These are phyloP conservation scores for human (Homo sapiens) DNA, from an alignment of 2,113 vertebrate genomes.

Conservation along the genomic window GRCh38 chr2:135766001-135766500, in stretches of 20 bases:
- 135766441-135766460: background rate
- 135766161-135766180: background rate
- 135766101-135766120: background rate
- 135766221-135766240: background rate
- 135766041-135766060: background rate
- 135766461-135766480: background rate
- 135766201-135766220: background rate
- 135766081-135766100: background rate
- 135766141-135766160: background rate
- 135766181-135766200: background rate
- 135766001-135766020: background rate
- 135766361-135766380: background rate
- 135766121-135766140: background rate
- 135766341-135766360: background rate
- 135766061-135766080: background rate
- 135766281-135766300: background rate
- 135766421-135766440: background rate
- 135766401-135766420: background rate
- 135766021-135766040: background rate
- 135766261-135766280: slow-evolving; percentile 3
- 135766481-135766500: background rate
- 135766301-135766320: no score
- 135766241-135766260: slow-evolving; percentile 13
- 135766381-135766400: background rate
- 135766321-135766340: background rate